Evolutionary conservation across 2,888 invertebrate species (phyloP).

Genomic region (Thyatira batis): DNA sequence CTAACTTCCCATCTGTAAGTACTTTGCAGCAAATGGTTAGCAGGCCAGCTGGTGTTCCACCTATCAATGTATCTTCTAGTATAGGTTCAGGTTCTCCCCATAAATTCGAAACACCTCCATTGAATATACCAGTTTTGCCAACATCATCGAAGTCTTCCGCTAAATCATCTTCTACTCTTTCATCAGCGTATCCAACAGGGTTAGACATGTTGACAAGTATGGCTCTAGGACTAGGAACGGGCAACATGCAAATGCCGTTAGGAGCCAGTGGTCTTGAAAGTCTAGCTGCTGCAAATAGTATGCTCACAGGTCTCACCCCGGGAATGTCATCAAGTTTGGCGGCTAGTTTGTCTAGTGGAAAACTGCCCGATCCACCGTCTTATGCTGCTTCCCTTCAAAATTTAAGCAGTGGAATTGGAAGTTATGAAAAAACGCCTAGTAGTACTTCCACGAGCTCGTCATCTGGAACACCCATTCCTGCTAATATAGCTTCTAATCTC

Average conservation of each 20-base stretch:
- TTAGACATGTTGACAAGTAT: conserved; percentile 79
- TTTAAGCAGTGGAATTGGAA: conserved; percentile 65
- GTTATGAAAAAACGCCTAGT: conserved; percentile 71
- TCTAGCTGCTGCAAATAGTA: conserved; percentile 76
- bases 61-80: conserved; percentile 72
- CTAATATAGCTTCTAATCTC: conserved; percentile 82
- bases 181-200: conserved; percentile 75
- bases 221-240: conserved; percentile 73
- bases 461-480: conserved; percentile 75
- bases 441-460: conserved; percentile 77
- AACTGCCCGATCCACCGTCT: conserved; percentile 74
- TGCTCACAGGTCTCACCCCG: conserved; percentile 69
- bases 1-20: conserved; percentile 76
- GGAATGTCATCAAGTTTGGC: conserved; percentile 69
- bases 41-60: conserved; percentile 75
- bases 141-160: conserved; percentile 83
- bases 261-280: conserved; percentile 72
- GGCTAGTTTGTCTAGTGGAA: conserved; percentile 67
- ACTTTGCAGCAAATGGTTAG: conserved; percentile 79
- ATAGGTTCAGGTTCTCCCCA: conserved; percentile 79
- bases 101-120: conserved; percentile 80
- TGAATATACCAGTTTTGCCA: conserved; percentile 83
- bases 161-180: conserved; percentile 79
- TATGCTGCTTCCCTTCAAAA: conserved; percentile 74
- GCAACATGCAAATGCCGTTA: conserved; percentile 69